Conservation (phyloP, 2,797 vertebrate genomes). For the Pangasius macronema region DNA sequence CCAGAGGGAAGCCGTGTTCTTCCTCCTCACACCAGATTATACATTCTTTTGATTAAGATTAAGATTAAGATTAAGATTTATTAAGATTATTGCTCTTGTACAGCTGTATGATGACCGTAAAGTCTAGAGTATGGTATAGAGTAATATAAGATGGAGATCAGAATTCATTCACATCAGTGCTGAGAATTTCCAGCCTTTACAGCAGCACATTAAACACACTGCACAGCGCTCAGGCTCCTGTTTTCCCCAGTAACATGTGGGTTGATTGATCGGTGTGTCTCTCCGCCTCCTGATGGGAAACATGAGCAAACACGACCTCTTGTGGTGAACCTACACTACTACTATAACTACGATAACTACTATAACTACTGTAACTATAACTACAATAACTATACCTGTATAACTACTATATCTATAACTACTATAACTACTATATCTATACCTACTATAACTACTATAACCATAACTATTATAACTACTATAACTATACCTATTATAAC, state of each 20-base stretch:
- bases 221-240: neutral
- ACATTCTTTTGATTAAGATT: no score
- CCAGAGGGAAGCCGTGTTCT: neutral
- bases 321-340: conserved; percentile 17
- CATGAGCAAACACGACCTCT: conserved; percentile 21
- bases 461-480: no score
- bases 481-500: no score
- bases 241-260: neutral
- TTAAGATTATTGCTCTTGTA: no score
- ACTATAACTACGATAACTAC: neutral
- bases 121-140: no score
- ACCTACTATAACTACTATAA: no score
- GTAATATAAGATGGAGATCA: no score
- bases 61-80: no score
- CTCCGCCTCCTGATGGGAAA: neutral
- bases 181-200: neutral
- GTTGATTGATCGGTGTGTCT: neutral
- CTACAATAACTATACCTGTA: no score
- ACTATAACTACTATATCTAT: no score
- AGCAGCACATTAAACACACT: neutral
- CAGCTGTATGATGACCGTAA: no score
- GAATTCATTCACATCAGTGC: neutral
- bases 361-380: neutral
- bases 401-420: no score
- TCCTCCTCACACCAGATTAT: neutral